Evolutionary conservation across 2,797 vertebrate species (phyloP), one percentile per base, ranked within the genome.

Genomic region (Lithobates sylvaticus): DNA sequence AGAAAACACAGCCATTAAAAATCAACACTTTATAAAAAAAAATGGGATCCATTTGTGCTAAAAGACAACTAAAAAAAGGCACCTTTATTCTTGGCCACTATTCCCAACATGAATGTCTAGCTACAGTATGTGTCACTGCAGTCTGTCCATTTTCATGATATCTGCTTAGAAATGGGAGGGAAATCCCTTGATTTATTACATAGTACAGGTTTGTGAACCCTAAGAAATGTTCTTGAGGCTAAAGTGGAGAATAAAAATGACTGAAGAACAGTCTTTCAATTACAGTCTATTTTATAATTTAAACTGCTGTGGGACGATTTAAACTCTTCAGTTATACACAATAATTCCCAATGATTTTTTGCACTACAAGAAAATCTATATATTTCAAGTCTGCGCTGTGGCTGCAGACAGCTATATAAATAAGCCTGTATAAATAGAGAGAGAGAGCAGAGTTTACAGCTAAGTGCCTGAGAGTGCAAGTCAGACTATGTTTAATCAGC

Each of bases 401-500:
- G 23, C 32, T 23, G 70, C 36, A 73, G 23, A n/a, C 23, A n/a
- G 21, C 27, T n/a, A 44, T 73, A 73, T 42, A 73, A 73, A 74
- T 47, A 26, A 76, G 2, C 32, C 32, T 64, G 21, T 64, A 21
- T 64, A 77, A 36, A 64, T 26, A 77, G 32, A 39, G 10, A 61
- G 76, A 3, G 32, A 50, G 50, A 21, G 61, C 26, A 32, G 65
- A 69, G 78, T 47, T 69, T 79, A 50, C 42, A 32, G 65, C n/a
- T 16, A 6, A 18, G 36, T 68, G 39, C 61, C 4, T 39, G 21
- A 81, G 78, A 78, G 61, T 13, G 68, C 29, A 39, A 68, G 79
- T 81, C 50, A 58, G 50, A 42, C 70, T 2, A 61, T 61, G 54
- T 82, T 93, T 93, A 91, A 96, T 94, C 93, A 91, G 89, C 76